Evolutionary conservation across 2,113 vertebrate genomes (phyloP), one percentile per base, ranked within the genome.

Genomic region (Bubo blakistoni): DNA sequence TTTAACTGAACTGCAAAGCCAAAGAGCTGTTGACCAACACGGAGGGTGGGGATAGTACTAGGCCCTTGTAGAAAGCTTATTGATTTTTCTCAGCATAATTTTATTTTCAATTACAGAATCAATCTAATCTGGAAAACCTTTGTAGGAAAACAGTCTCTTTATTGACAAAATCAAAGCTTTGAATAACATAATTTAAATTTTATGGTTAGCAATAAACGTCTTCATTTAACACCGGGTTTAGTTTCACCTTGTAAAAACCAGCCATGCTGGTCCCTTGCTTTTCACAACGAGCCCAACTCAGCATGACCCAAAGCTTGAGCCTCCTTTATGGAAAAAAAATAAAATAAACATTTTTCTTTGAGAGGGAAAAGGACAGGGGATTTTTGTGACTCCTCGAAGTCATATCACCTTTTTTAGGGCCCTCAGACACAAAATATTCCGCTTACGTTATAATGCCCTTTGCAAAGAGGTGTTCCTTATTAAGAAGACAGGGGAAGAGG

Each of bases 31-130:
- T 78, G 32, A 26, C 51, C 62, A 29, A 58, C 77, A 66, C 21
- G 59, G 72, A 62, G 47, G 19, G 49, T 83, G 57, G 30, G 82
- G 62, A 73, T 34, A 51, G 27, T 38, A 69, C 49, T 63, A 71
- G 27, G 79, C 9, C 29, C 14, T 69, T 61, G 12, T 42, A 47
- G 70, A 89, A 74, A 61, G 38, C 26, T 73, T 73, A 88, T 9
- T 92, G 55, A 57, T 42, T 77, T 90, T 84, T 71, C 55, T 93
- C 40, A 69, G 44, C 71, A 15, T 44, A 2, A 63, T 88, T 91
- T 86, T 90, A 54, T 71, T 96, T 88, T 94, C 61, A 70, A n/a
- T 86, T 78, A 81, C n/a, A 26, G n/a, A 86, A 74, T 71, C 77
- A 67, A 71, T 86, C 42, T 83, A 49, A 77, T 86, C 72, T 79